Conservation (phyloP, 2,113 vertebrate species). For the Mirounga angustirostris region DNA sequence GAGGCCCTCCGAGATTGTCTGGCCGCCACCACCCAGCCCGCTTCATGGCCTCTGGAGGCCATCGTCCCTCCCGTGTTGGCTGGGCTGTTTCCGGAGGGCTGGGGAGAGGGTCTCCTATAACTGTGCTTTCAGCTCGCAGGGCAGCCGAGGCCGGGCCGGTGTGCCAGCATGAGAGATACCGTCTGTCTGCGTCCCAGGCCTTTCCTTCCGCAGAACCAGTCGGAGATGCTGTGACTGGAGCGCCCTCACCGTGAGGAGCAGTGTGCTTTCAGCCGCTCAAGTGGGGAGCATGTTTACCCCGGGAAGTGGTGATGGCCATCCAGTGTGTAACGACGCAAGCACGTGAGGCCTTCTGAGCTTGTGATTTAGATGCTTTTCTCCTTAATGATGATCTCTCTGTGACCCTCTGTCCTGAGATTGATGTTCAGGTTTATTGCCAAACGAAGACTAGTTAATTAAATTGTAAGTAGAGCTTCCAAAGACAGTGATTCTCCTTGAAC, state of each 20-base stretch:
- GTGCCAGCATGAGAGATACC: fast-evolving
- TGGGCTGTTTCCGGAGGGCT: no score
- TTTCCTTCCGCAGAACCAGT: fast-evolving
- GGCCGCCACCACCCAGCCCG: fast-evolving
- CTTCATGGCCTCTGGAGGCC: neutral
- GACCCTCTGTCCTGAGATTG: neutral
- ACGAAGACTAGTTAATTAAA: neutral
- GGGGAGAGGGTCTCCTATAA: fast-evolving
- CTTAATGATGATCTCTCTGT: neutral
- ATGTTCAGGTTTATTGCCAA: neutral
- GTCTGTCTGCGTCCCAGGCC: fast-evolving
- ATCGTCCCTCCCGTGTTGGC: fast-evolving
- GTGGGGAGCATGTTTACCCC: fast-evolving
- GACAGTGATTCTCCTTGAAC: neutral
- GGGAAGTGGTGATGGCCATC: neutral
- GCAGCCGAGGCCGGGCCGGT: neutral
- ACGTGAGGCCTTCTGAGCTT: neutral
- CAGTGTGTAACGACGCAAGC: fast-evolving
- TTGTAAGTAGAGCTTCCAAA: neutral
- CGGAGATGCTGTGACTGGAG: fast-evolving
- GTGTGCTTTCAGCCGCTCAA: fast-evolving
- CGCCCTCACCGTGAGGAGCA: fast-evolving
- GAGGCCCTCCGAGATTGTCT: neutral
- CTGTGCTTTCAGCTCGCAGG: fast-evolving
- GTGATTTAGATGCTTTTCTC: neutral